These are phyloP conservation scores for Polymixis flavicincta DNA, from an alignment of 2,888 invertebrate genomes.

Conservation along the genomic window DNA sequence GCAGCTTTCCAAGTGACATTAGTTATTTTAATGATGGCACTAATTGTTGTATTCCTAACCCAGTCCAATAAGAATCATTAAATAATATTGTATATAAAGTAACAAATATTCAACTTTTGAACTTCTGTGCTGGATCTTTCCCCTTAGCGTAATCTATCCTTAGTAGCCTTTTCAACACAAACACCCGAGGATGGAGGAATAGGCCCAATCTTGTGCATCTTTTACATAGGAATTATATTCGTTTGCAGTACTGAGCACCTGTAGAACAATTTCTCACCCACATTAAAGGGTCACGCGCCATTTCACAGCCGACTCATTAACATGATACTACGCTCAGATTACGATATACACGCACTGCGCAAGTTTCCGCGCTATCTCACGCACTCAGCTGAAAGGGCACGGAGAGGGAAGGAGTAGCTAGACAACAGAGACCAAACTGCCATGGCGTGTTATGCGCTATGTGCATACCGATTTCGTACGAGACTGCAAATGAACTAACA, in stretches of 20 bases:
- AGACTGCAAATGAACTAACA: neutral
- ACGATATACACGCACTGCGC: slow-evolving; percentile 24
- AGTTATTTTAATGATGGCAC: too few relatives aligned
- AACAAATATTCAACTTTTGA: too few relatives aligned
- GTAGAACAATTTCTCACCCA: neutral
- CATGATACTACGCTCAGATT: slow-evolving; percentile 36
- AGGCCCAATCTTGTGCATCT: neutral
- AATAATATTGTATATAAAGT: too few relatives aligned
- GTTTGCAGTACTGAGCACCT: slow-evolving; percentile 16
- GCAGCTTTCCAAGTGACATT: too few relatives aligned
- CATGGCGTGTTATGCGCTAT: too few relatives aligned
- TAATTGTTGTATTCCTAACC: too few relatives aligned
- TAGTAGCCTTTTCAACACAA: neutral
- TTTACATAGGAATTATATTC: neutral
- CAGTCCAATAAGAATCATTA: too few relatives aligned
- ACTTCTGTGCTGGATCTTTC: neutral
- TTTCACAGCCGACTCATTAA: slow-evolving; percentile 22
- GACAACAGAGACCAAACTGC: slow-evolving; percentile 9
- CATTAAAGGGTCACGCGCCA: slow-evolving; percentile 5
- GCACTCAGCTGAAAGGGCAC: slow-evolving; percentile 38
- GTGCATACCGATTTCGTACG: neutral
- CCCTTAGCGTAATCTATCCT: neutral
- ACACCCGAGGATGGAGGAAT: neutral
- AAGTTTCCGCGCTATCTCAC: slow-evolving; percentile 32
- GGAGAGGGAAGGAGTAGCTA: slow-evolving; percentile 11